Conservation (phyloP, 2,888 invertebrate genomes). For the Augochlorella aurata region DNA sequence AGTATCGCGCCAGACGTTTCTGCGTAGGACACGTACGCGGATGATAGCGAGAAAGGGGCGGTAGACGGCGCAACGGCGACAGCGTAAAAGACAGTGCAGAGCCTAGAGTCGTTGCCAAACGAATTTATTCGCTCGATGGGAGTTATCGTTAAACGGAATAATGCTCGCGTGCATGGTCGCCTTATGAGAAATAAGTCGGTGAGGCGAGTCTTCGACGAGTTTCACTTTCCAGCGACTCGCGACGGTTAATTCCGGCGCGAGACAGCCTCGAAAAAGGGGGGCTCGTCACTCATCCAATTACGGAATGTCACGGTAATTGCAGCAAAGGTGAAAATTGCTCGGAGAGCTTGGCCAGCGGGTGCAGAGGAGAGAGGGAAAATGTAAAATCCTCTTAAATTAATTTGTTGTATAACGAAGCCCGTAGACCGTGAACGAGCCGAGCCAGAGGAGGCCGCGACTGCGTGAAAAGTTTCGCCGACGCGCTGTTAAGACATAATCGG, state of each 20-base stretch:
- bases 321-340: conserved; percentile 37
- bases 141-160: background rate
- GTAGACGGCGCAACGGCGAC: conserved; percentile 71
- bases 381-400: conserved; percentile 48
- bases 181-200: background rate
- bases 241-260: conserved; percentile 20
- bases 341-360: background rate
- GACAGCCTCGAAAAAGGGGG: background rate
- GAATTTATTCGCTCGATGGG: conserved; percentile 23
- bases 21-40: conserved; percentile 52
- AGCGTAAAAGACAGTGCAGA: conserved; percentile 60
- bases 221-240: background rate
- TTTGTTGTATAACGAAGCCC: conserved; percentile 48
- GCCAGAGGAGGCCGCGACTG: conserved; percentile 20
- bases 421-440: conserved; percentile 44
- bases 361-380: background rate
- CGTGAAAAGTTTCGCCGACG: conserved; percentile 61
- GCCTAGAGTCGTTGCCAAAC: conserved; percentile 5
- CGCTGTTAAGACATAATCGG: conserved; percentile 80
- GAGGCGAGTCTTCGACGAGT: conserved; percentile 1
- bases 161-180: background rate
- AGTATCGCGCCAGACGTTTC: conserved; percentile 33
- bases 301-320: conserved; percentile 36
- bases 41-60: conserved; percentile 52
- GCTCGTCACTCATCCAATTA: conserved; percentile 37